Conservation (phyloP, 2,113 vertebrate species). For the Pachyramphus minor region DNA sequence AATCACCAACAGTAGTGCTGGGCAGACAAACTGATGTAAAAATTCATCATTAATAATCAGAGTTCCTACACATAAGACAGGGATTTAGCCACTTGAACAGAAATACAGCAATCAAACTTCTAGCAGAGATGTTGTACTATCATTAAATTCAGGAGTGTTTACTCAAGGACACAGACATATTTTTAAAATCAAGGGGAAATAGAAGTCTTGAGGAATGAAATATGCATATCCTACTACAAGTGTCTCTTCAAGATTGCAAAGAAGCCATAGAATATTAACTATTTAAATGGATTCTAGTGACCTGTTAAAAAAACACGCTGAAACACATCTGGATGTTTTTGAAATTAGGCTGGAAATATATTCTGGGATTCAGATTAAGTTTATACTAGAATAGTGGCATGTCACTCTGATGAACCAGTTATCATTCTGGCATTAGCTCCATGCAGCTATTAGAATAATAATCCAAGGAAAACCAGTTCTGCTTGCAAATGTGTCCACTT, state of each 20-base stretch:
- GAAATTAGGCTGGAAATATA: background rate
- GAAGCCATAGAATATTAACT: background rate
- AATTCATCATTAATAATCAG: slow-evolving; percentile 24
- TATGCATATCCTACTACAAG: background rate
- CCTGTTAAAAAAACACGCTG: background rate
- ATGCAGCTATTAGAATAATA: background rate
- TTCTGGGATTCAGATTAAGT: background rate
- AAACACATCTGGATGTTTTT: background rate
- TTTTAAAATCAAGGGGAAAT: background rate
- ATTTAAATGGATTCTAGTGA: slow-evolving; percentile 2
- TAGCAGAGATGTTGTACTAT: background rate
- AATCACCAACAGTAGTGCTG: background rate
- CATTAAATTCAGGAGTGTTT: slow-evolving; percentile 6
- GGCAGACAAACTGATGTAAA: background rate
- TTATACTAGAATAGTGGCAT: background rate
- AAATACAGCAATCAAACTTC: slow-evolving; percentile 21
- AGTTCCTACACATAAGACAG: background rate
- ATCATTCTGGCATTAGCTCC: background rate
- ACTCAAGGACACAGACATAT: background rate
- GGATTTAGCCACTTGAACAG: background rate
- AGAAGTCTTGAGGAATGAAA: slow-evolving; percentile 1
- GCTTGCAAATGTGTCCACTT: background rate
- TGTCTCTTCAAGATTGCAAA: background rate
- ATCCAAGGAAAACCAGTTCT: background rate
- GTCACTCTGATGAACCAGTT: background rate